Base-by-base conservation (phyloP, 1,140 invertebrate genomes). In the Hypsibius dujardini region DNA sequence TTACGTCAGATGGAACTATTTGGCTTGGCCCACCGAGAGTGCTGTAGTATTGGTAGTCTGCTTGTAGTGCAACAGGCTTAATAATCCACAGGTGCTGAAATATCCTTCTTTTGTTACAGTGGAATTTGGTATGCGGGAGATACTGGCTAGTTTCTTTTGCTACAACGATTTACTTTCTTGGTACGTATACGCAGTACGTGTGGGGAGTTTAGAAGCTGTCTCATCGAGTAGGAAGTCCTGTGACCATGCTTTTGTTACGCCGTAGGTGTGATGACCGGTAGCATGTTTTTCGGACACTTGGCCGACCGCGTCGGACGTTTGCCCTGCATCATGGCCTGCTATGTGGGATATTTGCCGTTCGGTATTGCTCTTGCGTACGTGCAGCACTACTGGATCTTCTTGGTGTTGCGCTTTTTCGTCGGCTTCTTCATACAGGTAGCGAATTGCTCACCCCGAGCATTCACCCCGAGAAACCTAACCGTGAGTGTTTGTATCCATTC, bases 341-440 rank as follows among this genome's bases (percentile, higher is more conserved):
- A 67, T 42, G 42, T 42, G 3, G 12, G 62, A 7, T 67, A 15
- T 42, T 42, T 67, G 3, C 62, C 62, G 42, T 45, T 67, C 12
- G 62, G 12, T 12, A 45, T 67, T 3, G 42, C 62, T 12, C 12
- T 42, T 3, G 42, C 62, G 3, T 67, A 15, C 42, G 12, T 42
- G 12, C 12, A 12, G 12, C 7, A 12, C 62, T 67, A 67, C 42
- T 67, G 12, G 62, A 7, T 67, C 12, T 67, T 67, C 42, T 42
- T 67, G 12, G 45, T 67, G 12, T 7, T 67, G 12, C 62, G 62
- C 12, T 67, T 15, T 42, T 67, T 67, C 45, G 12, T 67, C 3
- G 62, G 62, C 3, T 67, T 67, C 62, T 67, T 67, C 62, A 42
- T 67, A 7, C 62, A 67, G 42, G 62, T 67, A 42, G 7, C 12